Conservation (phyloP, 2,113 vertebrate genomes). For the Pterocles burchelli region DNA sequence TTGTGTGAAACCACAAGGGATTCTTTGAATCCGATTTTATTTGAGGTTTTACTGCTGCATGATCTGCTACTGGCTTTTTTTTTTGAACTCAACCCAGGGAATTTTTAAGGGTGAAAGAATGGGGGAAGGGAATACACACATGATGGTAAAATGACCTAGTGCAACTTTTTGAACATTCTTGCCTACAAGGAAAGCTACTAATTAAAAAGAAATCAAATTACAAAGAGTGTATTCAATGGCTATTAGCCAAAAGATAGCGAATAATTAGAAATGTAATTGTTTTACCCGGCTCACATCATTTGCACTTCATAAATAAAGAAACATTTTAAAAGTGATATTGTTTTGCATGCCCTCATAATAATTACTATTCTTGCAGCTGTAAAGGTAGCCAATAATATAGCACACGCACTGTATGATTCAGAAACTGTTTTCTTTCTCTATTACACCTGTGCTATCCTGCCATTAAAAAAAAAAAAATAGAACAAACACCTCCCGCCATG, state of each 20-base stretch:
- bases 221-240: slow-evolving; percentile 9
- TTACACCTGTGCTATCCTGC: not conserved
- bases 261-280: slow-evolving; percentile 59
- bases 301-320: slow-evolving; percentile 54
- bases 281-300: slow-evolving; percentile 13
- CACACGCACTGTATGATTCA: not conserved
- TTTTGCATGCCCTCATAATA: not conserved
- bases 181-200: slow-evolving; percentile 52
- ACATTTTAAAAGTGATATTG: not conserved
- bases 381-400: not conserved
- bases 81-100: not conserved
- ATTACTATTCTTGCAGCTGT: not conserved
- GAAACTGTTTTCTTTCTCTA: not conserved
- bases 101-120: slow-evolving; percentile 28
- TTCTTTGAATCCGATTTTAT: slow-evolving; percentile 76
- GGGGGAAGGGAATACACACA: slow-evolving; percentile 14
- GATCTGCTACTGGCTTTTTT: slow-evolving; percentile 72
- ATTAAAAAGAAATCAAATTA: slow-evolving; percentile 62
- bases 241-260: slow-evolving; percentile 46
- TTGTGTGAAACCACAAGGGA: slow-evolving; percentile 80
- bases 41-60: slow-evolving; percentile 77
- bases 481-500: accelerated
- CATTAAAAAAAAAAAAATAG: not conserved
- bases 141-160: slow-evolving; percentile 39
- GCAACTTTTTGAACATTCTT: slow-evolving; percentile 25